These are phyloP conservation scores for Leptarthrus brevirostris DNA, from an alignment of 2,888 invertebrate species.

Conservation along the genomic window DNA sequence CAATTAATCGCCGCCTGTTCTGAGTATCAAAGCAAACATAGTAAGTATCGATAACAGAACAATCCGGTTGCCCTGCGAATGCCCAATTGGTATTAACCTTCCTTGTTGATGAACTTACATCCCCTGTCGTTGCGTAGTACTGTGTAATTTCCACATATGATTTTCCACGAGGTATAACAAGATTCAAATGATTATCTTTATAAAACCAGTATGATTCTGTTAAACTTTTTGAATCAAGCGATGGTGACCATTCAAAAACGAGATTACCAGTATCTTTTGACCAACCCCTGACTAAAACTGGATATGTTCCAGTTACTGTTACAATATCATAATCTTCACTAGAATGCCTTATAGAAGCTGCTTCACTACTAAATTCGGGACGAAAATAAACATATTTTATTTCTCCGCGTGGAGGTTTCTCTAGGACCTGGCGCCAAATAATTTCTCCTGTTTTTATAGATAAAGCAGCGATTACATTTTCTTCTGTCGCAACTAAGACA, in stretches of 20 bases:
- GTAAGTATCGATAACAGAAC: not conserved
- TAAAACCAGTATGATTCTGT: conserved; percentile 72
- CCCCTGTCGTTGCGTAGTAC: conserved; percentile 73
- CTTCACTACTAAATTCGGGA: conserved; percentile 54
- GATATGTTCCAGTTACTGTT: conserved; percentile 80
- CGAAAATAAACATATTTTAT: conserved; percentile 71
- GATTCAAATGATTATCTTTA: conserved; percentile 71
- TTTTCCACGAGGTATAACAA: conserved; percentile 72
- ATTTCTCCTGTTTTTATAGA: conserved; percentile 79
- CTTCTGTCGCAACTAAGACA: conserved; percentile 84
- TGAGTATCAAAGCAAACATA: conserved; percentile 12
- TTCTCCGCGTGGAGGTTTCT: conserved; percentile 72
- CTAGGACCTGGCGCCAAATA: conserved; percentile 84
- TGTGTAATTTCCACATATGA: conserved; percentile 74
- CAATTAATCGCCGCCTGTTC: not conserved
- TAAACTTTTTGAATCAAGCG: conserved; percentile 63
- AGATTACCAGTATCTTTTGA: conserved; percentile 77
- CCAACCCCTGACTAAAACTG: conserved; percentile 83
- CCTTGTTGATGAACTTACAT: conserved; percentile 69
- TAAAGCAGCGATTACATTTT: conserved; percentile 87
- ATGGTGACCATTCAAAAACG: conserved; percentile 81
- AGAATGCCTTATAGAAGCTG: conserved; percentile 61
- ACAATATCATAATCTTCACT: conserved; percentile 73
- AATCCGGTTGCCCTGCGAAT: not conserved
- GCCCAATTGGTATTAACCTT: conserved; percentile 59